Base-by-base conservation (phyloP, 2,113 vertebrate species). In the Sturnira hondurensis region DNA sequence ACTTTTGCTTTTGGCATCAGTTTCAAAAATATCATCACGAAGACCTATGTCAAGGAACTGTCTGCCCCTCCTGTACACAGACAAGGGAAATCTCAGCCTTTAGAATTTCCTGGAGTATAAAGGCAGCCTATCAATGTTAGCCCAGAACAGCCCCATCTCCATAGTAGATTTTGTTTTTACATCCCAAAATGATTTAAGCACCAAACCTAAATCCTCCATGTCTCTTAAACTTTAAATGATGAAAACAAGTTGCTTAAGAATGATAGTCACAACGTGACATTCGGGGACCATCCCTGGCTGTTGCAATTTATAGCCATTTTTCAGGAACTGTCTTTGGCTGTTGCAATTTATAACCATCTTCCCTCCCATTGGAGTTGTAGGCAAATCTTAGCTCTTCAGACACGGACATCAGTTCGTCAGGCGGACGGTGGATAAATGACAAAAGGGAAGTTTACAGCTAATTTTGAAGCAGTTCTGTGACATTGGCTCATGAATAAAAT, bases 401-500 rank as follows among this genome's bases (percentile, higher is more conserved):
- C 7, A 5, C 13, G 45, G 58, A 71, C 87, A 93, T 92, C 63
- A 76, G 33, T 86, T 93, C 95, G 74, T 73, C 78, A 95, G 61
- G 61, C 70, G 85, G 65, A 88, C 3, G 91, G 63, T 20, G 71
- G 76, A 90, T 83, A 87, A 89, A 52, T 96, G 84, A 89, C 71
- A 94, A 93, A 73, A 91, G 58, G 38, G 77, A 94, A 36, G 47
- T 91, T 93, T 86, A 87, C 73, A 71, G 76, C 36, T 95, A 92
- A 93, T 82, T 95, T 95, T 83, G 58, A 95, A 94, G 85, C 78
- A 76, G 5, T 85, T 95, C 63, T 15, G 14, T 96, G 81, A 91
- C 94, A 92, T 14, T 41, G 14, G 19, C 28, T 94, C 47, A 82
- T 96, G 71, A 95, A 91, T 93, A 78, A 78, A 94, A 94, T 43